phyloP scores from a whole-genome alignment of 2,797 vertebrate genomes.

The Oryzias dopingdopingensis region DNA sequence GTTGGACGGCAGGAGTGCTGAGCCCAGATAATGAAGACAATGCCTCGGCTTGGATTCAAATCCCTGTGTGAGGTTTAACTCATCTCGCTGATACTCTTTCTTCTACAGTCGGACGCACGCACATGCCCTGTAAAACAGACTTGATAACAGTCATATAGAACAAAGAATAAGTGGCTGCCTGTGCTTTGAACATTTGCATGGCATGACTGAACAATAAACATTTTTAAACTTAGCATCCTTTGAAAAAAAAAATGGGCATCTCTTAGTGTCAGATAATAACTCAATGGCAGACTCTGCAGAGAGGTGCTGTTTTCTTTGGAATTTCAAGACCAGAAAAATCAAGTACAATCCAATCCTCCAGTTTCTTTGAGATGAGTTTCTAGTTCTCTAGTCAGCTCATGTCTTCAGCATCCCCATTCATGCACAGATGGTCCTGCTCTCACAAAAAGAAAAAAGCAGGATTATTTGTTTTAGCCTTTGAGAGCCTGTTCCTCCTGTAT shows the following conservation, averaged over 20 bases:
- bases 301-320: slow-evolving; percentile 24
- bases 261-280: slow-evolving; percentile 29
- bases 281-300: slow-evolving; percentile 17
- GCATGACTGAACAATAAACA: slow-evolving; percentile 21
- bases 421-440: slow-evolving; percentile 46
- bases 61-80: slow-evolving; percentile 59
- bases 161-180: slow-evolving; percentile 20
- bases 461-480: slow-evolving; percentile 68
- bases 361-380: slow-evolving; percentile 53
- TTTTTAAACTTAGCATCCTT: slow-evolving; percentile 8
- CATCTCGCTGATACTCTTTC: slow-evolving; percentile 44
- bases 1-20: slow-evolving; percentile 57
- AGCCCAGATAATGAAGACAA: slow-evolving; percentile 65
- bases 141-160: slow-evolving; percentile 42
- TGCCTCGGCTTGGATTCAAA: slow-evolving; percentile 59
- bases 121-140: slow-evolving; percentile 57
- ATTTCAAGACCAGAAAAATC: slow-evolving; percentile 38
- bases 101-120: slow-evolving; percentile 34
- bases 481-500: slow-evolving; percentile 48
- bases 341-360: slow-evolving; percentile 50
- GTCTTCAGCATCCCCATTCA: slow-evolving; percentile 45
- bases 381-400: slow-evolving; percentile 44
- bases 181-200: slow-evolving; percentile 21
- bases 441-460: slow-evolving; percentile 55
- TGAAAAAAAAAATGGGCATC: slow-evolving; percentile 1